A percentile compares a stretch with the other conserved stretches of the same genome.
phyloP scores from a whole-genome alignment of 37 sponge, comb jelly and placozoan genomes.

The Beroe forskalii region DNA sequence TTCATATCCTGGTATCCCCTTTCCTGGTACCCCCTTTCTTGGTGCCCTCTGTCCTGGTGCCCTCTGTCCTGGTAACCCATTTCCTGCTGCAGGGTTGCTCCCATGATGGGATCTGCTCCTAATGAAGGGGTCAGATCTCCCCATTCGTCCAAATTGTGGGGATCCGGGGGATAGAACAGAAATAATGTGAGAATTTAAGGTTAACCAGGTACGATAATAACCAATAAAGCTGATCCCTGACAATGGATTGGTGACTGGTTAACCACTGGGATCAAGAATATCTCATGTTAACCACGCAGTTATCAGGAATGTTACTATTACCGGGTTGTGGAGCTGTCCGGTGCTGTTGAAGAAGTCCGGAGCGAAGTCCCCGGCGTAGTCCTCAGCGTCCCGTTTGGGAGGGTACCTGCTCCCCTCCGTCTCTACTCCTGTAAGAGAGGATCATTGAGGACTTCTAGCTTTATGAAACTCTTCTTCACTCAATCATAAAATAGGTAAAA shows the following conservation, averaged over 20 bases:
- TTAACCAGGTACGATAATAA: no score
- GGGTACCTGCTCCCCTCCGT: conserved; percentile 41
- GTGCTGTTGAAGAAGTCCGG: conserved; percentile 42
- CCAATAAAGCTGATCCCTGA: no score
- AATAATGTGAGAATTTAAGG: no score
- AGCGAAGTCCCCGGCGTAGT: not conserved
- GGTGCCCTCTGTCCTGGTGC: no score
- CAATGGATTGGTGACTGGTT: no score
- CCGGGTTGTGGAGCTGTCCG: not conserved
- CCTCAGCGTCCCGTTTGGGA: not conserved
- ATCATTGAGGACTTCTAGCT: not conserved
- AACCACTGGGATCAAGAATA: no score
- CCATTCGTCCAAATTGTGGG: conserved; percentile 20
- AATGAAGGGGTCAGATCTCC: conserved; percentile 31
- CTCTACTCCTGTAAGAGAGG: not conserved
- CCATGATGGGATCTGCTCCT: conserved; percentile 23
- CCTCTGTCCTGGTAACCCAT: not conserved
- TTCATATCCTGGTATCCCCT: no score
- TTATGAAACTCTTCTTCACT: not conserved
- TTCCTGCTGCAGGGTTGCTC: conserved; percentile 4
- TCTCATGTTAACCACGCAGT: no score
- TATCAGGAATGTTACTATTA: no score
- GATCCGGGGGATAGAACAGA: no score
- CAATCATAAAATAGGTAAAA: no score
- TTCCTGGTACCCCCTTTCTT: no score